Evolutionary conservation across 2,797 vertebrate species (phyloP).

Genomic region (Amazona ochrocephala): DNA sequence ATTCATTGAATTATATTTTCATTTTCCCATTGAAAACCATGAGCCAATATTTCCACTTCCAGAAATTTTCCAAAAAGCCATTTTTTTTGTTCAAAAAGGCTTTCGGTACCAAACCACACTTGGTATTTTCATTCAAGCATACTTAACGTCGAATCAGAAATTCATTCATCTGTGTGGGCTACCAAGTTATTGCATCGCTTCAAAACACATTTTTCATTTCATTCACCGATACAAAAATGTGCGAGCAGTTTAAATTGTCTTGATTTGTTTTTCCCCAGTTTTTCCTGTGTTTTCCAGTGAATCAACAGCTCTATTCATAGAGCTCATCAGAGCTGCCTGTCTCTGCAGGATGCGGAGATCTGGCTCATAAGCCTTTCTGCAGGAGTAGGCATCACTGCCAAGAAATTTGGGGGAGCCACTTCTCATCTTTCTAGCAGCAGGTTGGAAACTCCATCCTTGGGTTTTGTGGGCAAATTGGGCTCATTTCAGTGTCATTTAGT

Average conservation of each 20-base stretch:
- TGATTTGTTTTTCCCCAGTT: background rate
- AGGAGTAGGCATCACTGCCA: background rate
- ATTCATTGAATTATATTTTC: background rate
- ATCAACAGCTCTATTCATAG: slow-evolving; percentile 12
- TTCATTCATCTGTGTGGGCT: background rate
- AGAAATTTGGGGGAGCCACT: background rate
- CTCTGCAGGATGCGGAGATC: fast-evolving
- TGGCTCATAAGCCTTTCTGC: background rate
- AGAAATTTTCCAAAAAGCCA: background rate
- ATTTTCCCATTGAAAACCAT: background rate
- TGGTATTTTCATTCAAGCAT: background rate
- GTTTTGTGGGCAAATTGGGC: background rate
- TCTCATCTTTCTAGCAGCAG: background rate
- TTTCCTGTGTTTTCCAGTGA: background rate
- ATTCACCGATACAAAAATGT: background rate
- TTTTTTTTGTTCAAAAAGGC: background rate
- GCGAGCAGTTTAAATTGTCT: background rate
- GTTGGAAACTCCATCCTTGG: background rate
- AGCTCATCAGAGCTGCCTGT: background rate
- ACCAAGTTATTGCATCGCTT: background rate
- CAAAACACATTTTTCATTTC: background rate
- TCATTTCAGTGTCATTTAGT: background rate
- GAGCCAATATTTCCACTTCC: background rate
- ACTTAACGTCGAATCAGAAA: background rate
- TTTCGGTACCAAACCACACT: background rate